These are phyloP conservation scores for Gallinago media DNA, from an alignment of 2,113 vertebrate species.

Conservation along the genomic window DNA sequence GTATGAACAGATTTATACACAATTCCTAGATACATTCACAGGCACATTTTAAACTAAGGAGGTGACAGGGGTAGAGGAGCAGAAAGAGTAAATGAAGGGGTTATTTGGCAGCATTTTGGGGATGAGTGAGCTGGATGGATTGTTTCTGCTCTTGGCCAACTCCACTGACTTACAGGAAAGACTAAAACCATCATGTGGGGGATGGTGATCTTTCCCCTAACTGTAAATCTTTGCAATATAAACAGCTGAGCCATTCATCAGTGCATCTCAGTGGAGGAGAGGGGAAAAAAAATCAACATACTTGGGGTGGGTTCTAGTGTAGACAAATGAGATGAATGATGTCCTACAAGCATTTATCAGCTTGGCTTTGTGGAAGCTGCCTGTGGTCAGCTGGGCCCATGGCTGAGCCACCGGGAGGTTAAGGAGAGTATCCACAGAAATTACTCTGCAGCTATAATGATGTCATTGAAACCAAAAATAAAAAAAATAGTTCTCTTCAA, in stretches of 20 bases:
- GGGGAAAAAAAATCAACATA: not conserved
- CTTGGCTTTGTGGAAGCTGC: not conserved
- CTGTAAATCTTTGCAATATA: not conserved
- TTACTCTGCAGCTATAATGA: not conserved
- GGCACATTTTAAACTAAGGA: not conserved
- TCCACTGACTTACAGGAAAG: constrained; percentile 24
- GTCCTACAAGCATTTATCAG: not conserved
- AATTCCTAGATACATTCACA: not conserved
- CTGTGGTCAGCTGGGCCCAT: not conserved
- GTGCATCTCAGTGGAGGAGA: not conserved
- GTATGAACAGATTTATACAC: not conserved
- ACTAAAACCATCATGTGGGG: not conserved
- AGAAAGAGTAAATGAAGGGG: too few relatives aligned
- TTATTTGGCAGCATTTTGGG: too few relatives aligned
- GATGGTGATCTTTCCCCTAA: not conserved
- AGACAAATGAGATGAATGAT: not conserved
- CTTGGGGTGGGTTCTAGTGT: not conserved
- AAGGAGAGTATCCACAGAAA: not conserved
- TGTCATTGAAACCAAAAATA: not conserved
- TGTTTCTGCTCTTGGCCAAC: constrained; percentile 8
- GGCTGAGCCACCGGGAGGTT: not conserved
- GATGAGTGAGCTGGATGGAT: not conserved
- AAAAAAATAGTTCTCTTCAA: not conserved
- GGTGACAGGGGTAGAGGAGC: too few relatives aligned
- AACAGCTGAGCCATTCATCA: constrained; percentile 29